phyloP scores from a whole-genome alignment of 2,888 invertebrate genomes.

The Drosophila setosimentum region DNA sequence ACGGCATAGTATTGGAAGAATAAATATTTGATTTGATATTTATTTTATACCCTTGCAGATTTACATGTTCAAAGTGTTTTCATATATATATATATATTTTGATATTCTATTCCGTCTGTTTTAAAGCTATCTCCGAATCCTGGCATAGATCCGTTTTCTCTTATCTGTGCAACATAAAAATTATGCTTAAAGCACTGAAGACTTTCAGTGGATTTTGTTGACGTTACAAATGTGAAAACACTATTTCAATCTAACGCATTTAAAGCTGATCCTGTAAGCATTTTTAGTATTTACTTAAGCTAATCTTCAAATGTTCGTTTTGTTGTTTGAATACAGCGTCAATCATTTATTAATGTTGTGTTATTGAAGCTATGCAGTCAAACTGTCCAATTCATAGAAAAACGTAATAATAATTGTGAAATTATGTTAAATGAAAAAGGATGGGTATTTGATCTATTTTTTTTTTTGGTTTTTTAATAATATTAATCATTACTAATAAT shows the following conservation, averaged over 20 bases:
- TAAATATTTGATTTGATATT: neutral
- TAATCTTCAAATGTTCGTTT: neutral
- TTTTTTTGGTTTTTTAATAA: neutral
- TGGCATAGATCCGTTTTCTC: neutral
- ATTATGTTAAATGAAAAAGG: neutral
- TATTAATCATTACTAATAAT: no score
- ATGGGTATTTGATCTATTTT: neutral
- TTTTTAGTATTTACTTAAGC: neutral
- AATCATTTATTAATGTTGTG: neutral
- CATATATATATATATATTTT: neutral
- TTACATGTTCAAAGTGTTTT: neutral
- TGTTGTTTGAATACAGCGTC: neutral
- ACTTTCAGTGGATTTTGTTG: neutral
- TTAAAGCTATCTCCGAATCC: neutral
- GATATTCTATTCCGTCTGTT: neutral
- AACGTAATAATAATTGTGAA: neutral
- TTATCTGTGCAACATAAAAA: neutral
- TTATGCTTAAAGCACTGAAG: neutral
- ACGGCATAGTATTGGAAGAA: neutral
- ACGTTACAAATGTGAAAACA: neutral
- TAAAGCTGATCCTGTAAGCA: neutral
- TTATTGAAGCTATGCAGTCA: neutral
- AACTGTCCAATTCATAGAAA: neutral
- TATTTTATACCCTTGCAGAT: slow-evolving; percentile 14
- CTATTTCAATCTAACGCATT: neutral